phyloP scores from a whole-genome alignment of 2,888 invertebrate species.

The Fragum fragum region DNA sequence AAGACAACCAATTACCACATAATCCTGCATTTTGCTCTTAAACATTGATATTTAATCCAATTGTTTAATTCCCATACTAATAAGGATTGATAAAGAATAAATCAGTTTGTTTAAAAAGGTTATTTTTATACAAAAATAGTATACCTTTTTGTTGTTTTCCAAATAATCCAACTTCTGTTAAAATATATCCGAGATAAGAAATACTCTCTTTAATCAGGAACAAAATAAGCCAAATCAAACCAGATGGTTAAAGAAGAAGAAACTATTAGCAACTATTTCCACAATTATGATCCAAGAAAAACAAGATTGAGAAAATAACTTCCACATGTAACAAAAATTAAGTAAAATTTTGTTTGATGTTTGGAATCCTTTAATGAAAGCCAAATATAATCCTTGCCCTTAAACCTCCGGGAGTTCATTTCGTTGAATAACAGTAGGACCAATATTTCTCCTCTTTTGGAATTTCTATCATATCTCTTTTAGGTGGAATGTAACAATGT shows the following conservation, averaged over 20 bases:
- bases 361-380: background rate
- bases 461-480: too few species aligned
- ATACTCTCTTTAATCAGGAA: background rate
- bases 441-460: conserved; percentile 6
- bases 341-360: background rate
- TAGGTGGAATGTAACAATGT: too few species aligned
- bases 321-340: conserved; percentile 4
- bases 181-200: background rate
- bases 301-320: background rate
- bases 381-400: background rate
- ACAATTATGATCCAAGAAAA: background rate
- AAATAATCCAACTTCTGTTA: too few species aligned
- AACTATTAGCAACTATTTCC: background rate
- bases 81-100: too few species aligned
- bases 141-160: background rate
- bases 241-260: background rate
- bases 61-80: too few species aligned
- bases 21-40: too few species aligned
- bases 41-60: too few species aligned
- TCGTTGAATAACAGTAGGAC: background rate
- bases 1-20: too few species aligned
- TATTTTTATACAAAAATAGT: background rate
- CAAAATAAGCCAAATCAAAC: background rate
- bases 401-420: too few species aligned
- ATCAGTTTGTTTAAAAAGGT: too few species aligned